phyloP scores from a whole-genome alignment of 2,888 invertebrate genomes.

The Folsomia manolachei region DNA sequence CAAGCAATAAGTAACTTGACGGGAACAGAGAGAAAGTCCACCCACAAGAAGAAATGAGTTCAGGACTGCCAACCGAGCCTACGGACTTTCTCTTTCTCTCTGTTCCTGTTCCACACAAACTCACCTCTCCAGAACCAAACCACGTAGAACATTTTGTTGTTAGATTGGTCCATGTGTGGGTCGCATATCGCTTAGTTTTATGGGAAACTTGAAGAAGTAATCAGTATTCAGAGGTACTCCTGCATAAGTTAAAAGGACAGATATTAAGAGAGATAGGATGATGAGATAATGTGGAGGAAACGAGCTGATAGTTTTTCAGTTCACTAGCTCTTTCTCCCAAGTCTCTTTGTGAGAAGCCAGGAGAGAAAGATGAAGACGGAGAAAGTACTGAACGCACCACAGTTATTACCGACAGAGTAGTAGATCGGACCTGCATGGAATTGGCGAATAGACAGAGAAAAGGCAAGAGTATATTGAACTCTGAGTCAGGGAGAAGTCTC shows the following conservation, averaged over 20 bases:
- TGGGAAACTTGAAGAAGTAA: neutral
- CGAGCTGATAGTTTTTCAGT: neutral
- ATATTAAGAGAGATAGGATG: conserved; percentile 17
- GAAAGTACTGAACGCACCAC: neutral
- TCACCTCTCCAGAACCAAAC: neutral
- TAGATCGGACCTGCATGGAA: conserved; percentile 12
- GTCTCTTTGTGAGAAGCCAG: too few relatives aligned
- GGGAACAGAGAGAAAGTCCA: neutral
- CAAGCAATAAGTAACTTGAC: neutral
- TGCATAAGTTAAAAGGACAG: conserved; percentile 14
- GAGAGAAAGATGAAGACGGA: neutral
- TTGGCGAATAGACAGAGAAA: conserved; percentile 9
- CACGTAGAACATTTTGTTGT: conserved; percentile 3
- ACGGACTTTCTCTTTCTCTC: neutral
- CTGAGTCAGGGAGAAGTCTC: conserved; percentile 30
- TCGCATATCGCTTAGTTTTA: conserved; percentile 9
- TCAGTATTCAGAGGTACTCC: conserved; percentile 15
- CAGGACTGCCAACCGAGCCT: neutral
- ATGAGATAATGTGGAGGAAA: conserved; percentile 13
- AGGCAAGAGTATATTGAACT: conserved; percentile 1
- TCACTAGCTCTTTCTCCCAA: neutral
- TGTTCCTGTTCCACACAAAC: too few relatives aligned
- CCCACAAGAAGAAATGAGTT: neutral
- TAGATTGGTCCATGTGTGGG: conserved; percentile 9
- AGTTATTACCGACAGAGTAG: neutral